These are phyloP conservation scores for Mandrillus leucophaeus DNA, from an alignment of 2,113 vertebrate genomes.

Conservation along the genomic window DNA sequence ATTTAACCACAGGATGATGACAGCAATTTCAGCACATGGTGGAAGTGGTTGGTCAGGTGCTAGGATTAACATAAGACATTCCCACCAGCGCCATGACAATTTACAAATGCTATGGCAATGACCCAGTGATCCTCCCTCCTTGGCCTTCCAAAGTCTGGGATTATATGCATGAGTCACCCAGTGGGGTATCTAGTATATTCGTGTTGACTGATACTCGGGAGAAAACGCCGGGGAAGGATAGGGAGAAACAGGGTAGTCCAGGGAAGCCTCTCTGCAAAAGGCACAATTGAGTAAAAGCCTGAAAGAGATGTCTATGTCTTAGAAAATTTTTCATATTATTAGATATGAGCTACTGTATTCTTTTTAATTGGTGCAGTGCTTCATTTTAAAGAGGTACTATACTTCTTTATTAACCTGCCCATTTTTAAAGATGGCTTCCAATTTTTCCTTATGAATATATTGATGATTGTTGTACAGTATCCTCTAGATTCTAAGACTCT, in stretches of 20 bases:
- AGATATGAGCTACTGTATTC: not conserved
- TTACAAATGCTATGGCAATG: too few relatives aligned
- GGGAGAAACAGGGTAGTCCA: not conserved
- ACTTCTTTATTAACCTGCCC: not conserved
- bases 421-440: not conserved
- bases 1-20: not conserved
- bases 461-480: not conserved
- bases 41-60: not conserved
- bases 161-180: too few relatives aligned
- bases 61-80: not conserved
- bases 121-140: too few relatives aligned
- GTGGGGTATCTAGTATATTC: too few relatives aligned
- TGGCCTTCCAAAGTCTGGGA: too few relatives aligned
- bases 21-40: not conserved
- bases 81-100: too few relatives aligned
- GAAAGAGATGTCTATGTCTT: not conserved
- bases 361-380: not conserved
- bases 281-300: not conserved
- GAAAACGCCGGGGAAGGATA: not conserved
- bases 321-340: not conserved
- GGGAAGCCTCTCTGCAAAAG: not conserved
- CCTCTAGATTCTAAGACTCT: not conserved
- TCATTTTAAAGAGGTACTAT: not conserved
- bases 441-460: not conserved
- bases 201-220: not conserved